Evolutionary conservation across 2,888 invertebrate species (phyloP), one percentile per base, ranked within the genome.

Genomic region (Stramonita haemastoma): DNA sequence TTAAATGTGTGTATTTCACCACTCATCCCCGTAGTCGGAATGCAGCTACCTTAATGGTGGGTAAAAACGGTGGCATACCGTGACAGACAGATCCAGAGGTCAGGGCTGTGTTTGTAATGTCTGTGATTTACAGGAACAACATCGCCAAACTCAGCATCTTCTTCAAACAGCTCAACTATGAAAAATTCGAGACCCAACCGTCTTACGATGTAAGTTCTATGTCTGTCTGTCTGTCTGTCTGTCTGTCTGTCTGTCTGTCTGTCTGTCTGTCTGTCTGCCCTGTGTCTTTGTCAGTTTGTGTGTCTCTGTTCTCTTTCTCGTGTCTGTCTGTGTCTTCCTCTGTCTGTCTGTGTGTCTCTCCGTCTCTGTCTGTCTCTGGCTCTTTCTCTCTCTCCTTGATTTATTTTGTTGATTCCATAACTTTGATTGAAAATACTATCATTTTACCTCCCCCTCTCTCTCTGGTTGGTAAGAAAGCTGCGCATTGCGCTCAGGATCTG

Each of bases 91-190:
- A n/a, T n/a, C n/a, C n/a, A n/a, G n/a, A n/a, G n/a, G n/a, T n/a
- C n/a, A n/a, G n/a, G n/a, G n/a, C n/a, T n/a, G n/a, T n/a, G n/a
- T n/a, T n/a, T n/a, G n/a, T n/a, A n/a, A n/a, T n/a, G n/a, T n/a
- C n/a, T 60, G 2, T 60, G 17, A 60, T 73, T 79, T 79, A 11
- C 46, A 81, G 87, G 36, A 83, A 86, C 8, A 95, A 96, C 88
- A 93, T 96, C 34, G 93, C 95, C 13, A 95, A 95, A 79, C 88
- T 96, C 5, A 95, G 95, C 90, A 94, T 96, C n/a, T 96, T 95
- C 92, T 96, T 94, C 92, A 94, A 95, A 87, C 94, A 95, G 73
- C 94, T 96, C 93, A 94, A 95, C 89, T 95, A 94, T 90, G 94
- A 96, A 91, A 93, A 90, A 11, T 91, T 94, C 34, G 93, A 94